Conservation (phyloP, 2,888 invertebrate genomes). For the Neoitamus cyanurus region DNA sequence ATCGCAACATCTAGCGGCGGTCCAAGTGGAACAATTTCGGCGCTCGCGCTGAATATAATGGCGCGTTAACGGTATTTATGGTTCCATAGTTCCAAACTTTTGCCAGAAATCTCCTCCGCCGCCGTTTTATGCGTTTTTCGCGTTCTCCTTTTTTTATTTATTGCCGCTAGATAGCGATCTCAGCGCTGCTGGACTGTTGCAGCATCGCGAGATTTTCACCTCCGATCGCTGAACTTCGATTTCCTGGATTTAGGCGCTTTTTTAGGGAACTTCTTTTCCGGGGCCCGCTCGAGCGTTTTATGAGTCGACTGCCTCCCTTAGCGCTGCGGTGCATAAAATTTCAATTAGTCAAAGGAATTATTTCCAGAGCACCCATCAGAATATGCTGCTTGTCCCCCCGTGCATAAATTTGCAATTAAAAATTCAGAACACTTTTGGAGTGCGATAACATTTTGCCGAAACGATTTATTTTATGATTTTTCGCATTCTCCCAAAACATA, state of each 20-base stretch:
- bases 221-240: slow-evolving; percentile 22
- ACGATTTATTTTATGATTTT: slow-evolving; percentile 10
- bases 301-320: not conserved
- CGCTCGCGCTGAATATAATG: slow-evolving; percentile 6
- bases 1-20: slow-evolving; percentile 10
- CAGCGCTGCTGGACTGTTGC: not conserved
- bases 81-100: slow-evolving; percentile 32
- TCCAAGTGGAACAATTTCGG: not conserved
- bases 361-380: not conserved
- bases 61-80: slow-evolving; percentile 51
- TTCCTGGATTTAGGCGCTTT: not conserved
- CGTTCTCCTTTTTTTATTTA: not conserved
- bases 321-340: slow-evolving; percentile 17
- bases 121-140: not conserved
- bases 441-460: not conserved
- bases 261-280: not conserved
- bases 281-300: slow-evolving; percentile 20
- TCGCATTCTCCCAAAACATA: not conserved
- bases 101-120: not conserved
- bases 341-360: slow-evolving; percentile 25
- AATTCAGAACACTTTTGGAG: not conserved
- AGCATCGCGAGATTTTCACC: slow-evolving; percentile 26
- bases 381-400: not conserved
- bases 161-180: not conserved
- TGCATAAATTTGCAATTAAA: slow-evolving; percentile 28